Base-by-base conservation (phyloP, 2,113 vertebrate genomes). In the Antechinus flavipes region DNA sequence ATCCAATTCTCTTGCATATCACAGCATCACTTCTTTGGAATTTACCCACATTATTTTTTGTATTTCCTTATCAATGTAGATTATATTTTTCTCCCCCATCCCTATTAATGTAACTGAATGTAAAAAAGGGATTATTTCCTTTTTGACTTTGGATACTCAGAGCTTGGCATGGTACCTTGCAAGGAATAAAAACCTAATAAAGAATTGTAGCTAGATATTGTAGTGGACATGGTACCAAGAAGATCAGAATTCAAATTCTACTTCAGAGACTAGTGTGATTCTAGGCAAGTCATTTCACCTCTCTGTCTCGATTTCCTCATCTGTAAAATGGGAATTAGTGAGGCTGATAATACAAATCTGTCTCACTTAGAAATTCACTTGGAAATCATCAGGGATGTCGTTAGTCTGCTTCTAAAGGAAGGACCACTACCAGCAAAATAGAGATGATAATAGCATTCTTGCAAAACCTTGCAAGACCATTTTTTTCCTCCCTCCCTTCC, bases 231-330 rank as follows among this genome's bases (percentile, higher is more conserved):
- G 53, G 1, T 30, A 76, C 30, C 93, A 3, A 16, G 50, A 26
- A 55, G 52, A 56, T 68, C 19, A 47, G 35, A 93, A 49, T 54
- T 50, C 27, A 91, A 95, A 93, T 89, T 68, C 90, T 52, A 9
- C 24, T 50, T 56, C 23, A 91, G 61, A 25, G 89, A 9, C 27
- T 92, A 46, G 56, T 6, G 3, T 3, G 49, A 54, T 68, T 0
- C 25, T 68, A 24, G 42, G 89, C 53, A 58, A 24, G 92, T 55
- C 55, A 27, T 47, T 61, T 5, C 53, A 68, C 46, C 92, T 90
- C 90, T 95, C 54, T 46, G 46, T 30, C 94, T 93, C 49, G 0
- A 35, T 95, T 90, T 95, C 84, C 46, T 95, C 91, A 76, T 90
- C 54, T 93, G 19, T 95, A 89, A 95, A 93, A 92, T 30, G 76